Evolutionary conservation across 2,888 invertebrate species (phyloP).

Genomic region (Drosophila mimica): DNA sequence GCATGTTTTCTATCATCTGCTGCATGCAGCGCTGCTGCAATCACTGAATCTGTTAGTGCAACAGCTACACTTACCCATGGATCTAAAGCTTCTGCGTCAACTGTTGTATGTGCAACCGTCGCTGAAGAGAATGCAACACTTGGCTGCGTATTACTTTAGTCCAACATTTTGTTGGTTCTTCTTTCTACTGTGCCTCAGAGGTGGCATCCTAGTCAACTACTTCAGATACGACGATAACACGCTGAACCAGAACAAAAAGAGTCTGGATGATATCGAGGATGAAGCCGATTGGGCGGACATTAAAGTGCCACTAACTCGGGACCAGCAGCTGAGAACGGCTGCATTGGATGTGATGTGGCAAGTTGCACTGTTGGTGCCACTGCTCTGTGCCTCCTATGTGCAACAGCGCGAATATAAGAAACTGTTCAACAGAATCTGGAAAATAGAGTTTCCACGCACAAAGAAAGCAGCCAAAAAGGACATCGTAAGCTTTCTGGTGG

Average conservation of each 20-base stretch:
- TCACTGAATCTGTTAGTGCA: constrained; percentile 15
- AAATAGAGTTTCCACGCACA: constrained; percentile 7
- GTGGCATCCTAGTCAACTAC: constrained; percentile 4
- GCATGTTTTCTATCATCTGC: constrained; percentile 43
- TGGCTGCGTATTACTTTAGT: constrained; percentile 50
- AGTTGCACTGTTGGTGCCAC: constrained; percentile 30
- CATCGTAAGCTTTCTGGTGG: constrained; percentile 44
- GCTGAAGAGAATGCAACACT: constrained; percentile 30
- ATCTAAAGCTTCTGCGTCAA: constrained; percentile 18
- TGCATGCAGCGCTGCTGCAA: constrained; percentile 51
- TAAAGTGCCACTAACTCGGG: neutral
- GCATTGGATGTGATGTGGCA: constrained; percentile 36
- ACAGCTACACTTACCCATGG: constrained; percentile 5
- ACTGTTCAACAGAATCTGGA: constrained; percentile 29
- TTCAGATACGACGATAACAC: constrained; percentile 30
- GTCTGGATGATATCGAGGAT: constrained; percentile 31
- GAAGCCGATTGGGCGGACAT: constrained; percentile 45
- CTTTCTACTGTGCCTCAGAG: constrained; percentile 15
- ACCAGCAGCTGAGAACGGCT: neutral
- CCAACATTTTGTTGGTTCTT: constrained; percentile 18
- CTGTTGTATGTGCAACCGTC: constrained; percentile 19
- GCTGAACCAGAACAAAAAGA: constrained; percentile 17
- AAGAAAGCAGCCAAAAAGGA: constrained; percentile 21
- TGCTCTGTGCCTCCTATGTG: constrained; percentile 43
- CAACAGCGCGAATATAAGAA: constrained; percentile 38